Evolutionary conservation across 2,888 invertebrate species (phyloP).

Genomic region (Hydrotaea diabolus): DNA sequence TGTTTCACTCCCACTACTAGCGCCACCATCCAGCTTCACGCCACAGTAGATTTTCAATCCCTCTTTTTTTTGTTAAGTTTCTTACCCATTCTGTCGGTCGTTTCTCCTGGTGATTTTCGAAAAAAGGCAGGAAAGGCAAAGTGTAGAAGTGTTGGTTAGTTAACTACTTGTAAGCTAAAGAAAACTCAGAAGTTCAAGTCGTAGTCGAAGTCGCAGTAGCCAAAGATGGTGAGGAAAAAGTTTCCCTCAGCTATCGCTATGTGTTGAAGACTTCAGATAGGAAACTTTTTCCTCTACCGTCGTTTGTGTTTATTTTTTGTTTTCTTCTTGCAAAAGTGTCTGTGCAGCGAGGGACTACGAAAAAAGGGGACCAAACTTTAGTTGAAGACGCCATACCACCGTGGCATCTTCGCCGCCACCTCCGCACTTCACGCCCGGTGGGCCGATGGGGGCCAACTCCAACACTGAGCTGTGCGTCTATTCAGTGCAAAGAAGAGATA

Average conservation of each 20-base stretch:
- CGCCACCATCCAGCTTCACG: background rate
- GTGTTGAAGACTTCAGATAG: slow-evolving; percentile 62
- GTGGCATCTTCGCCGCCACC: background rate
- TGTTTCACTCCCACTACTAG: too few relatives aligned
- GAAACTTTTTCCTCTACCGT: slow-evolving; percentile 44
- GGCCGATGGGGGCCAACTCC: background rate
- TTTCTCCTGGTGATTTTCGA: background rate
- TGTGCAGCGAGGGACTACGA: background rate
- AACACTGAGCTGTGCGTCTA: background rate
- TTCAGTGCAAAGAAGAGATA: background rate
- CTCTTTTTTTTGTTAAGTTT: background rate
- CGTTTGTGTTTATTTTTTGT: background rate
- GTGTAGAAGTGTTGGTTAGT: slow-evolving; percentile 63
- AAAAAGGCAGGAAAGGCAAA: slow-evolving; percentile 38
- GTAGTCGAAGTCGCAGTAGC: background rate
- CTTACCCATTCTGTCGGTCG: background rate
- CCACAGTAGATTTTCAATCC: slow-evolving; percentile 23
- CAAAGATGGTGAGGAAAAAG: slow-evolving; percentile 44
- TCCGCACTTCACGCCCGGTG: background rate
- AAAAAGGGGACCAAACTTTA: slow-evolving; percentile 5
- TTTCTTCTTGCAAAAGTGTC: background rate
- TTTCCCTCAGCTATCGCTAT: slow-evolving; percentile 44
- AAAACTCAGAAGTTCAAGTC: background rate
- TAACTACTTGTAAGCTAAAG: slow-evolving; percentile 48
- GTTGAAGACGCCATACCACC: background rate